Evolutionary conservation across 1,140 invertebrate species (phyloP), one percentile per base, ranked within the genome.

Genomic region (Trigoniulus corallinus): DNA sequence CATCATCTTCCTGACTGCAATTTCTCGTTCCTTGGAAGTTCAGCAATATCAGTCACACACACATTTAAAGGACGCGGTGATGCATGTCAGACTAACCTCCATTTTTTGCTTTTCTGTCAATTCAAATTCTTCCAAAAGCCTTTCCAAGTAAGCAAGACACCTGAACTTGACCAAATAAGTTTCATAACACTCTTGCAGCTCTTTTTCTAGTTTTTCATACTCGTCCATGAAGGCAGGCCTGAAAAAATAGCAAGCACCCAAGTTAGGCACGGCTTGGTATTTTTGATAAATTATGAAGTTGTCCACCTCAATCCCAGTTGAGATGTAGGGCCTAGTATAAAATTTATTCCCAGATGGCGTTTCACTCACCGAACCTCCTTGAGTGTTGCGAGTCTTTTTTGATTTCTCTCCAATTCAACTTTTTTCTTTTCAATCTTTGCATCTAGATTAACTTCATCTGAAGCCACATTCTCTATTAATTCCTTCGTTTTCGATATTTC

Each of bases 221-320:
- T 98, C 95, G 60, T 94, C 86, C 77, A 97, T 84, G 65, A 95
- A 97, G 0, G 92, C 92, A 2, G 95, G 95, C 41, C 94, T n/a
- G n/a, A n/a, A n/a, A n/a, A 87, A 56, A 1, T 54, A 57, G n/a
- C n/a, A n/a, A n/a, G n/a, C n/a, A n/a, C n/a, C n/a, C n/a, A n/a
- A n/a, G n/a, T n/a, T n/a, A 29, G 2, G 23, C 1, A 4, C 25
- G n/a, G 7, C 26, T 44, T 53, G 27, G 15, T 45, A 15, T 10
- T 34, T 25, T 24, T 4, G 3, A 48, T 10, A 50, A 50, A 15
- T 4, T 12, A n/a, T n/a, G n/a, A n/a, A n/a, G n/a, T n/a, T n/a
- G n/a, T n/a, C n/a, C n/a, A n/a, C n/a, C n/a, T n/a, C 27, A 22
- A 51, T 4, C 25, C 22, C 26, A 20, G 20, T 51, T 22, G 22